Evolutionary conservation across 2,797 vertebrate species (phyloP).

Genomic region (Myotis findleyi): DNA sequence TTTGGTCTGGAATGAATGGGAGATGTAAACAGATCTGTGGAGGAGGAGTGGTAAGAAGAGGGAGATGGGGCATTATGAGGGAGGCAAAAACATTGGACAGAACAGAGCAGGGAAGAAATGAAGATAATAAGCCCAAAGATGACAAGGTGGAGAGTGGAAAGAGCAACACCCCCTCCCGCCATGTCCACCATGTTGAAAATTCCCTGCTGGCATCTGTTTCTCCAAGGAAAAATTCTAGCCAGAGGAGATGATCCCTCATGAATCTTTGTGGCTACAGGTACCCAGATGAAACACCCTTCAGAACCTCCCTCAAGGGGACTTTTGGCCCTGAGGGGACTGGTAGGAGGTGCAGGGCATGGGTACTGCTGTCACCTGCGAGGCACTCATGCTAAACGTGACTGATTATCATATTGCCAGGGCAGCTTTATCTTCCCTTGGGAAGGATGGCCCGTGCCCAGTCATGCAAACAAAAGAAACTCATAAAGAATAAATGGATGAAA

Average conservation of each 20-base stretch:
- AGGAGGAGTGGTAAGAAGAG: neutral
- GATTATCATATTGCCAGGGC: neutral
- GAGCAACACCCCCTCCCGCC: rapidly evolving
- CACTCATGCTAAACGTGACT: neutral
- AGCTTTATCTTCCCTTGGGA: neutral
- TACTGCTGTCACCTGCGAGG: neutral
- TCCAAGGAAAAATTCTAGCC: neutral
- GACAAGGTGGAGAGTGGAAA: neutral
- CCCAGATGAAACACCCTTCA: neutral
- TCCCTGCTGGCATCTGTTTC: neutral
- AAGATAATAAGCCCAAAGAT: neutral
- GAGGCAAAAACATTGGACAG: neutral
- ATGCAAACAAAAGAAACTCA: neutral
- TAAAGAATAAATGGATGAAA: neutral
- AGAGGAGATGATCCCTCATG: neutral
- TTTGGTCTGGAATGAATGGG: neutral
- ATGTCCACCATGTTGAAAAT: neutral
- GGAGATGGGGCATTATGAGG: neutral
- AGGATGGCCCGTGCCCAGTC: neutral
- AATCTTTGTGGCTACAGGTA: neutral
- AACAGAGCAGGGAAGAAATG: neutral
- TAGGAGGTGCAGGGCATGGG: neutral
- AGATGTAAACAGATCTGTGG: neutral
- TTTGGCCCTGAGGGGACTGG: neutral
- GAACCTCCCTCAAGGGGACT: too few relatives aligned